Evolutionary conservation across 2,113 vertebrate species (phyloP).

Genomic region (Turnix velox): DNA sequence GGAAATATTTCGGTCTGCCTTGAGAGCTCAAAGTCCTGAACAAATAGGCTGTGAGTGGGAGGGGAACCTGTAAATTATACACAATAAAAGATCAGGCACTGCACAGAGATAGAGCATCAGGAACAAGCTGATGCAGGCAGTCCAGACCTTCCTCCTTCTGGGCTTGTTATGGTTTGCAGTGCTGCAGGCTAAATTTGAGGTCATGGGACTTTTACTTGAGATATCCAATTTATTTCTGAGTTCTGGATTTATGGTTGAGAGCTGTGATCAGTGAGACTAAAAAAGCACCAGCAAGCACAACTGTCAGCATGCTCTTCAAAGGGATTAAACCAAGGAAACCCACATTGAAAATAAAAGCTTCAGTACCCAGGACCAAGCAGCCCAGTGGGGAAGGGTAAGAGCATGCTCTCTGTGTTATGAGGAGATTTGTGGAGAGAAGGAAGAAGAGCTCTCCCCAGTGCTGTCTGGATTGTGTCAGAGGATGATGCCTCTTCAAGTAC

Average conservation of each 20-base stretch:
- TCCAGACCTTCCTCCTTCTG: neutral
- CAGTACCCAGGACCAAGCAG: neutral
- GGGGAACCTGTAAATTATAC: neutral
- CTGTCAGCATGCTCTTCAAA: neutral
- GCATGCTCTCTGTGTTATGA: neutral
- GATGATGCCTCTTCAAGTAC: neutral
- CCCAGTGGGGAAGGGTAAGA: neutral
- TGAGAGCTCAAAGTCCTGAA: neutral
- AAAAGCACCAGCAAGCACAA: neutral
- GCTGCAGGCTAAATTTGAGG: conserved; percentile 1
- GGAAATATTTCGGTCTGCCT: neutral
- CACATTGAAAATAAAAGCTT: neutral
- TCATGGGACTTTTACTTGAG: neutral
- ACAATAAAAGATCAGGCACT: neutral
- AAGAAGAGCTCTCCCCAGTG: neutral
- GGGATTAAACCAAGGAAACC: neutral
- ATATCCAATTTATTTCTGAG: neutral
- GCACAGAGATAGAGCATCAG: neutral
- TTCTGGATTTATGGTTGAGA: neutral
- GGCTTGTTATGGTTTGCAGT: neutral
- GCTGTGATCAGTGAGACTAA: neutral
- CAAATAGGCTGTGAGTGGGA: neutral
- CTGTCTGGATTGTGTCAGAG: neutral
- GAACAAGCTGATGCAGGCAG: neutral
- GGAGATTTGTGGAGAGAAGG: neutral